phyloP scores from a whole-genome alignment of 2,113 vertebrate species.

The Hassar affinis region DNA sequence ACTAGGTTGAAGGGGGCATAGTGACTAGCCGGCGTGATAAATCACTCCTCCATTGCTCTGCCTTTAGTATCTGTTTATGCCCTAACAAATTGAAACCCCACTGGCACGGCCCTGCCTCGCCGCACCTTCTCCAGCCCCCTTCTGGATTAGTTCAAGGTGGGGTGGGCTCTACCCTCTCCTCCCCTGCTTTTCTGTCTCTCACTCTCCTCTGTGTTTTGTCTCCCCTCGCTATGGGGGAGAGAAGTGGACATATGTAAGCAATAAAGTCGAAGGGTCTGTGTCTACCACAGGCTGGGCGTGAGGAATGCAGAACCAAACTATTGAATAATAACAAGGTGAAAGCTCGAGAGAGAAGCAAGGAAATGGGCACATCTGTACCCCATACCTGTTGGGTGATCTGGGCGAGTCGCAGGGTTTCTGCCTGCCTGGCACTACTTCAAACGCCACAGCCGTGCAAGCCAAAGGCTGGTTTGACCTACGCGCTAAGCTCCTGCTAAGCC shows the following conservation, averaged over 20 bases:
- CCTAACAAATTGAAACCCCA: slow-evolving; percentile 99
- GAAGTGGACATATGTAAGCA: slow-evolving; percentile 98
- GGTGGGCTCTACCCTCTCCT: slow-evolving; percentile 87
- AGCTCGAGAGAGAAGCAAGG: slow-evolving; percentile 56
- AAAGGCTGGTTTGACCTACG: slow-evolving; percentile 88
- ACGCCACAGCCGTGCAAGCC: slow-evolving; percentile 89
- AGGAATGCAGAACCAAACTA: slow-evolving; percentile 99
- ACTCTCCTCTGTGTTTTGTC: slow-evolving; percentile 89
- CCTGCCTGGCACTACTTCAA: slow-evolving; percentile 88
- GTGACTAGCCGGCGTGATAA: slow-evolving; percentile 97
- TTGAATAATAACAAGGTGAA: slow-evolving; percentile 94
- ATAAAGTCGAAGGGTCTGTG: slow-evolving; percentile 93
- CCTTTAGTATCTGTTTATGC: slow-evolving; percentile 99
- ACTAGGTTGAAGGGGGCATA: slow-evolving; percentile 68
- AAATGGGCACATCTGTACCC: slow-evolving; percentile 78
- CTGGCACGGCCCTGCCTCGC: slow-evolving; percentile 80
- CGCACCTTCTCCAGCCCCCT: slow-evolving; percentile 78
- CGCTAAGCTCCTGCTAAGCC: slow-evolving; percentile 83
- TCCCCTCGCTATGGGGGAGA: slow-evolving; percentile 93
- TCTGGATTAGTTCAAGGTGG: slow-evolving; percentile 99
- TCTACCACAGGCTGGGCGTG: slow-evolving; percentile 86
- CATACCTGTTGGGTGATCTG: slow-evolving; percentile 73
- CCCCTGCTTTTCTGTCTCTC: slow-evolving; percentile 77
- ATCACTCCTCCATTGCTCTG: slow-evolving; percentile 89
- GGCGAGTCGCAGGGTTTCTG: slow-evolving; percentile 57